Evolutionary conservation across 2,113 vertebrate species (phyloP).

Genomic region (Mixornis gularis): DNA sequence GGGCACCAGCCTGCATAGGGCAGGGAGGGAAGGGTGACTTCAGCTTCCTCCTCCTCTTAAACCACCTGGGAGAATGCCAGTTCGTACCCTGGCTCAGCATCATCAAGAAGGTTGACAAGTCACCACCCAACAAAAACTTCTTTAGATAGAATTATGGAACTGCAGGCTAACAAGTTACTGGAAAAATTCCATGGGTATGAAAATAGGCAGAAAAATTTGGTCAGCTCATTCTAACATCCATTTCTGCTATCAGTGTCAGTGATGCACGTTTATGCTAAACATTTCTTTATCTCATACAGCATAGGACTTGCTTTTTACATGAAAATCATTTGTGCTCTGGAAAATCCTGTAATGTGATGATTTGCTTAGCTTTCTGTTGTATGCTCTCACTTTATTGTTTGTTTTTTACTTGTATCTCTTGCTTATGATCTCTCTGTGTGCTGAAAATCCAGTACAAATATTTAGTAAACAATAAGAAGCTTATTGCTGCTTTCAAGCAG

Average conservation of each 20-base stretch:
- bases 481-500: constrained; percentile 35
- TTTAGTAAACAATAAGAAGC: constrained; percentile 48
- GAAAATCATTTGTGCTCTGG: constrained; percentile 33
- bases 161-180: background rate
- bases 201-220: background rate
- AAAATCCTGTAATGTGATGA: constrained; percentile 46
- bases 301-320: constrained; percentile 39
- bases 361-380: constrained; percentile 49
- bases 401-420: constrained; percentile 39
- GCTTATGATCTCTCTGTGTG: constrained; percentile 34
- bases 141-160: background rate
- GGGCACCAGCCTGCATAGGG: background rate
- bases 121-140: background rate
- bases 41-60: background rate
- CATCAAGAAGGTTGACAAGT: background rate
- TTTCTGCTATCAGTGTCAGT: constrained; percentile 5
- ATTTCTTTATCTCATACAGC: constrained; percentile 43
- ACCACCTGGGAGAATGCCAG: background rate
- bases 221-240: background rate
- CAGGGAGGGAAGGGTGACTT: background rate
- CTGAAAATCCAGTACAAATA: constrained; percentile 50
- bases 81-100: background rate
- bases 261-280: constrained; percentile 36
- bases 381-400: constrained; percentile 30
- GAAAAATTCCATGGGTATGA: background rate